A percentile compares a stretch with the other conserved stretches of the same genome.
Conservation (phyloP, 2,797 vertebrate genomes). For the Brachymystax lenok region DNA sequence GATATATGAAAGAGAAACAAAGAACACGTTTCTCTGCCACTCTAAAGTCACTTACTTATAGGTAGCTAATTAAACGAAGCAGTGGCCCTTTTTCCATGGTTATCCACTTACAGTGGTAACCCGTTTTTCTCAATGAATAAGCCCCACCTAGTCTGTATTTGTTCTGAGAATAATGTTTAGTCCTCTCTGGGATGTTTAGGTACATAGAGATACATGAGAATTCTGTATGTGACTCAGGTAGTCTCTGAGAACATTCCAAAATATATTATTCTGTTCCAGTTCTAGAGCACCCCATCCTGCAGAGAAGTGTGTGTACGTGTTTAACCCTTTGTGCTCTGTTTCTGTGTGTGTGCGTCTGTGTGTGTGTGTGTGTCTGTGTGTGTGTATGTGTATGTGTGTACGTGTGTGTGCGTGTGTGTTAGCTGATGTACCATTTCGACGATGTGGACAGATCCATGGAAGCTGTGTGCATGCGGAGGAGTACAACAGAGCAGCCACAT, state of each 20-base stretch:
- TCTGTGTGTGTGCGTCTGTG: too few relatives aligned
- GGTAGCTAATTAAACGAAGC: too few relatives aligned
- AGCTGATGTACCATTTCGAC: conserved; percentile 98
- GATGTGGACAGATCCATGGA: conserved; percentile 97
- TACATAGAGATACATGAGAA: too few relatives aligned
- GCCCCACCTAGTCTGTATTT: neutral
- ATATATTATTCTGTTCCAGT: too few relatives aligned
- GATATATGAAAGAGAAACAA: neutral
- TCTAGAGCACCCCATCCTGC: too few relatives aligned
- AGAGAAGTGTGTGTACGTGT: neutral
- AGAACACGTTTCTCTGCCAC: neutral
- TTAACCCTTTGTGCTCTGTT: too few relatives aligned
- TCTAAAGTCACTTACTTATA: too few relatives aligned
- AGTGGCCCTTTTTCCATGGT: neutral
- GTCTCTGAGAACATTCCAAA: too few relatives aligned
- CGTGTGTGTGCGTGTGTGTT: conserved; percentile 26
- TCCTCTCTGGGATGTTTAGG: too few relatives aligned
- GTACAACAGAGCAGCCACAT: too few relatives aligned
- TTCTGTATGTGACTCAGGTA: too few relatives aligned
- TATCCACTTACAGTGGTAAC: neutral
- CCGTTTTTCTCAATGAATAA: neutral
- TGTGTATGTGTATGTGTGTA: neutral
- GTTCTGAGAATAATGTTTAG: neutral
- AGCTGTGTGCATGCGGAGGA: conserved; percentile 95
- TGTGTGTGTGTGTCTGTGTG: too few relatives aligned